Evolutionary conservation across 2,113 vertebrate genomes (phyloP).

Genomic region (Bubo blakistoni): DNA sequence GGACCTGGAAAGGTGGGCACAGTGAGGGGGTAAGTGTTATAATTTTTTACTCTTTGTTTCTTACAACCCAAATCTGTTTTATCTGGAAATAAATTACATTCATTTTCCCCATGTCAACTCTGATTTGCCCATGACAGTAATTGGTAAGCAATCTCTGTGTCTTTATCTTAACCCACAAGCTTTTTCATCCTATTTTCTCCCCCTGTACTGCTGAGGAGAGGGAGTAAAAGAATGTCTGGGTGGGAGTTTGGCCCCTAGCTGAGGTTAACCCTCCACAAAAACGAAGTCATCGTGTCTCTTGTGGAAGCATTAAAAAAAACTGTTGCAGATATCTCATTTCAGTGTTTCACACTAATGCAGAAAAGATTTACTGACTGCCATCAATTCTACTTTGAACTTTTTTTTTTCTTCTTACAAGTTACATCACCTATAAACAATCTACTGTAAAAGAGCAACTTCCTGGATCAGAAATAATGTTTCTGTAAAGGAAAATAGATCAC

Average conservation of each 20-base stretch:
- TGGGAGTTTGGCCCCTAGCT: not conserved
- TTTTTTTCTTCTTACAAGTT: not conserved
- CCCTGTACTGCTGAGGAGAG: not conserved
- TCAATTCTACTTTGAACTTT: not conserved
- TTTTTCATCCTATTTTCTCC: not conserved
- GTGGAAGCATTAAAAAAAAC: not conserved
- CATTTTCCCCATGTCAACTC: not conserved
- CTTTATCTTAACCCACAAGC: not conserved
- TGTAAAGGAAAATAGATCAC: not conserved
- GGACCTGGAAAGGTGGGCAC: not conserved
- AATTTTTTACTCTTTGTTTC: not conserved
- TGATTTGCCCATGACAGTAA: not conserved
- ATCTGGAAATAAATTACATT: not conserved
- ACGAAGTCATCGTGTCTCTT: not conserved
- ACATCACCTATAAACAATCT: not conserved
- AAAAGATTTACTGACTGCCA: not conserved
- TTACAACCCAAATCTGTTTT: not conserved
- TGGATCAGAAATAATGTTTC: not conserved
- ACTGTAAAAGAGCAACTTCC: not conserved
- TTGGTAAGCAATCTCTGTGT: not conserved
- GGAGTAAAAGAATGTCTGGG: not conserved
- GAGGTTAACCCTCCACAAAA: not conserved
- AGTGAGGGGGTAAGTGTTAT: too few species aligned
- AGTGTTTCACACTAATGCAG: not conserved
- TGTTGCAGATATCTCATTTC: not conserved